These are phyloP conservation scores for Andricus quercusramuli DNA, from an alignment of 2,888 invertebrate species.

Conservation along the genomic window DNA sequence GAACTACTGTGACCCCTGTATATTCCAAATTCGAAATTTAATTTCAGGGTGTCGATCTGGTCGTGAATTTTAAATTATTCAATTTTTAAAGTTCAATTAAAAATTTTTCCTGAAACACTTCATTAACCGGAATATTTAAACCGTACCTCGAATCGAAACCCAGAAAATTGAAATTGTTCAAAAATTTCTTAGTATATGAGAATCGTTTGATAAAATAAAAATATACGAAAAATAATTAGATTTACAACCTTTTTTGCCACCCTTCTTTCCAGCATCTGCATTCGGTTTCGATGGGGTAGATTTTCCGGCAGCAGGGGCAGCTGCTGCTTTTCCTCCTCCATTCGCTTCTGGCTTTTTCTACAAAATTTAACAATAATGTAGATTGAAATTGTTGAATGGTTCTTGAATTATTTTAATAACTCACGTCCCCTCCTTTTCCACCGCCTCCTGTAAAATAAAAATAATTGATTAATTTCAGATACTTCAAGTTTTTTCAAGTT, in stretches of 20 bases:
- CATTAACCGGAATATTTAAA: background rate
- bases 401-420: conserved; percentile 47
- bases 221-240: conserved; percentile 9
- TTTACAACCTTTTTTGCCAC: conserved; percentile 60
- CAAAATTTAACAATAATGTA: background rate
- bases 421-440: conserved; percentile 63
- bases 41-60: too few species aligned
- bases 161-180: background rate
- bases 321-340: conserved; percentile 48
- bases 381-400: conserved; percentile 1
- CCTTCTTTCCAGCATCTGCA: conserved; percentile 59
- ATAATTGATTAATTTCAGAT: background rate
- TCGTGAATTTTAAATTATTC: too few species aligned
- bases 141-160: background rate
- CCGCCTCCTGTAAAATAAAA: conserved; percentile 59
- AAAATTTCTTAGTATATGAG: background rate
- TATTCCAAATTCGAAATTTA: too few species aligned
- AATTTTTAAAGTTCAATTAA: too few species aligned
- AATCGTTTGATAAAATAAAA: too few species aligned
- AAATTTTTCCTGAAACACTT: background rate
- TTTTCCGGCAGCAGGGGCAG: conserved; percentile 52
- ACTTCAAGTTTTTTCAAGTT: too few species aligned
- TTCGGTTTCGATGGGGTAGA: conserved; percentile 54
- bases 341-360: conserved; percentile 58
- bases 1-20: too few species aligned